Conservation (phyloP, 2,113 vertebrate genomes). For the Condylura cristata region DNA sequence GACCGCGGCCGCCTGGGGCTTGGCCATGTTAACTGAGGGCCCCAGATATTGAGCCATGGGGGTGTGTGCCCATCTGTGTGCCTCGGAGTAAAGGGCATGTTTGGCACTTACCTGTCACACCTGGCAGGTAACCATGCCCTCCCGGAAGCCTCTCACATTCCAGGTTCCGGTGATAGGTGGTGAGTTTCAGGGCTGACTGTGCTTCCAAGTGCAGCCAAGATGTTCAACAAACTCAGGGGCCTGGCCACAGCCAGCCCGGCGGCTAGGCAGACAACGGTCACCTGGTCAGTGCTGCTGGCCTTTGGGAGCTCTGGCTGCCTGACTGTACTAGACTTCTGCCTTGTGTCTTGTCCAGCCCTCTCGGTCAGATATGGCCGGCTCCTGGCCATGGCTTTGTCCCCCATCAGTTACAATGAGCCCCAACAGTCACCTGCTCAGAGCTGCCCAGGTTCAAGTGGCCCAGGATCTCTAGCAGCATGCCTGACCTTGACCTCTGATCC, state of each 20-base stretch:
- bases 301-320: neutral
- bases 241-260: neutral
- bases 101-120: neutral
- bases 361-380: neutral
- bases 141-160: neutral
- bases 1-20: rapidly evolving
- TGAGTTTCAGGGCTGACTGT: neutral
- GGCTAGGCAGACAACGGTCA: neutral
- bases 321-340: neutral
- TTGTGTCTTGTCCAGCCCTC: neutral
- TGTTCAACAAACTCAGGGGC: neutral
- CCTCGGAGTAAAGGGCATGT: neutral
- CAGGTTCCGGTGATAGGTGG: neutral
- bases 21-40: neutral
- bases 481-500: neutral
- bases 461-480: too few species aligned
- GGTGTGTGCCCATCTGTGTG: too few species aligned
- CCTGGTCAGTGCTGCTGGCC: neutral
- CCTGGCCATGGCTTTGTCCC: neutral
- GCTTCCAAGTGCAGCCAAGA: neutral
- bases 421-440: neutral
- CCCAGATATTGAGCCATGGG: too few species aligned
- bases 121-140: neutral
- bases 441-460: too few species aligned
- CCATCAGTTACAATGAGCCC: too few species aligned